Percentiles rank a stretch among this genome's conserved stretches.
These are phyloP conservation scores for Plodia interpunctella DNA, from an alignment of 1,140 invertebrate genomes.

Conservation along the genomic window DNA sequence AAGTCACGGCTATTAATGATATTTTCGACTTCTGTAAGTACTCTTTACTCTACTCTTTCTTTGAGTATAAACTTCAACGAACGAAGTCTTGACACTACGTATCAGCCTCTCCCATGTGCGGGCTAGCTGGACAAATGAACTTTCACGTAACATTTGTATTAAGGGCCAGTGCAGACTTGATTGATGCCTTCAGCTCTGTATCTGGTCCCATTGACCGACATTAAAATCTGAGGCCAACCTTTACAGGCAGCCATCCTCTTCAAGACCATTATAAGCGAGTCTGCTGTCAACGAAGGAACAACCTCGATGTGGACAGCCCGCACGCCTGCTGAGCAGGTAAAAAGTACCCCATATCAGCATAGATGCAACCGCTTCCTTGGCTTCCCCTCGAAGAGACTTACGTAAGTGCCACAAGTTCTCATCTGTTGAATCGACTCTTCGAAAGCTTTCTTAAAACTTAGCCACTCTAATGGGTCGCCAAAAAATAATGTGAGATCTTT, in stretches of 20 bases:
- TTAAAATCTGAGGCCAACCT: slow-evolving; percentile 31
- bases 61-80: not conserved
- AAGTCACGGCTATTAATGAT: slow-evolving; percentile 1
- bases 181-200: slow-evolving; percentile 12
- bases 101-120: slow-evolving; percentile 25
- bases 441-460: slow-evolving; percentile 9
- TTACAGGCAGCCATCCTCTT: too few species aligned
- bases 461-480: slow-evolving; percentile 13
- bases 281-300: slow-evolving; percentile 35
- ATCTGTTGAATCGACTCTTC: not conserved
- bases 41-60: too few species aligned
- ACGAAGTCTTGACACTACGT: slow-evolving; percentile 1
- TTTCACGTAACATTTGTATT: slow-evolving; percentile 17
- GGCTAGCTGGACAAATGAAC: slow-evolving; percentile 18
- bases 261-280: slow-evolving; percentile 44
- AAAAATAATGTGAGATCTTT: slow-evolving; percentile 8
- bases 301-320: slow-evolving; percentile 25
- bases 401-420: slow-evolving; percentile 11
- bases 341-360: slow-evolving; percentile 13
- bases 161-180: slow-evolving; percentile 1
- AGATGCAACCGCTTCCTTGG: slow-evolving; percentile 11
- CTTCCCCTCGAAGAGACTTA: slow-evolving; percentile 12
- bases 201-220: slow-evolving; percentile 29
- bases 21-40: not conserved
- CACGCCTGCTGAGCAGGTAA: slow-evolving; percentile 38